Base-by-base conservation (phyloP, 2,113 vertebrate genomes). In the Vombatus ursinus region DNA sequence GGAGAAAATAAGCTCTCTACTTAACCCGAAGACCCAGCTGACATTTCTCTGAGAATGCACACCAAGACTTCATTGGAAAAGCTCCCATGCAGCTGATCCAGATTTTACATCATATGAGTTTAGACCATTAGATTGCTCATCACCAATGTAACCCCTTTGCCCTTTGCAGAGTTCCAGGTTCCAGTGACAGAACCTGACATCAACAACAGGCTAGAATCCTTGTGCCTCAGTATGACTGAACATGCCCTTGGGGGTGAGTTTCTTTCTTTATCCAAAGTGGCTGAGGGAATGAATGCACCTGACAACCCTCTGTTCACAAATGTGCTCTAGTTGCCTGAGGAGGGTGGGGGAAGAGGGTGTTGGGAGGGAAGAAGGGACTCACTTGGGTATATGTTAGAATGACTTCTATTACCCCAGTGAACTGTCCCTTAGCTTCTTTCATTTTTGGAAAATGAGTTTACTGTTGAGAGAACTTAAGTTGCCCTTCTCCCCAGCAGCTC, bases 161-260 rank as follows among this genome's bases (percentile, higher is more conserved):
- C 96, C 94, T 91, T 51, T 84, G 26, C 98, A 99, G 99, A 99
- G 98, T 99, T 99, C 98, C 99, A 99, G 98, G 98, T 99, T 94
- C 99, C 99, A 0, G 99, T 99, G 98, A 99, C 99, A 89, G 99
- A 99, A 98, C 99, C 99, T 51, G 99, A 99, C 98, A 99, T 99
- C 98, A 99, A 99, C 98, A 99, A 99, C 97, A 99, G 99, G 96
- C 99, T 99, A 96, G 99, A 99, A 99, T 99, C 99, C 96, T 98
- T 99, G 98, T 99, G 99, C 98, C 99, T 99, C 98, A 99, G 99
- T 98, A 99, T 99, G 99, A 99, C 99, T 1, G 99, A 99, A 98
- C 99, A 99, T 91, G 99, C 99, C 47, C 98, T 99, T 98, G 99
- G 99, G 98, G 99, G 99, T 99, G 97, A 99, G 98, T 97, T 92